Evolutionary conservation across 2,888 invertebrate species (phyloP), one percentile per base, ranked within the genome.

Genomic region (Matsumyia berberina): DNA sequence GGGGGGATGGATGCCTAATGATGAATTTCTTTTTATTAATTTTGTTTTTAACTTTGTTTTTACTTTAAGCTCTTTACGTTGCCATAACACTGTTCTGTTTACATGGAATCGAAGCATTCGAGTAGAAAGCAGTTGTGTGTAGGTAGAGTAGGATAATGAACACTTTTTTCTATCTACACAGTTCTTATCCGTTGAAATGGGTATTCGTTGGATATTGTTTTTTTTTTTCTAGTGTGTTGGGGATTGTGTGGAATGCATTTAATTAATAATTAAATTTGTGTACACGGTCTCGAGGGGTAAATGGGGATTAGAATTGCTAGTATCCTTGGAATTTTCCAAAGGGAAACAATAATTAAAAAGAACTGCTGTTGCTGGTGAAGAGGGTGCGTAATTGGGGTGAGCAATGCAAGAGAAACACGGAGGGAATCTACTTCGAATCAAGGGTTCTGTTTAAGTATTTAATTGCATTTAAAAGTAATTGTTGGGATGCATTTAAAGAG

Each of bases 221-320:
- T 12, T 39, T 49, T 44, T 24, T 9, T 44, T 35, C 12, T 24
- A 11, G 2, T 12, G 11, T 37, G 58, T 17, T 8, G 31, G 12
- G 44, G 35, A 29, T 35, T 35, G 24, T 19, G 44, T 44, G 70
- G 70, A 42, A 70, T 70, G 70, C 57, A 33, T 46, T 62, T 46
- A 70, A 70, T 70, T 58, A 58, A 58, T 70, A 70, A 70, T 37
- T 70, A 49, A 57, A 70, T 70, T 57, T 57, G 46, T 37, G 15
- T 46, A 70, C 37, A 24, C 8, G 37, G 37, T 44, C 24, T 24
- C 44, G 31, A n/a, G n/a, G n/a, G 42, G 7, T 31, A 5, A 12
- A 31, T 24, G 31, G 49, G 17, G 6, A 11, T 11, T 4, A 42
- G 4, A 37, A 0, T 49, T 19, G 17, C 17, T 49, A 49, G 58